These are phyloP conservation scores for Bufo gargarizans DNA, from an alignment of 2,113 vertebrate species.

Conservation along the genomic window DNA sequence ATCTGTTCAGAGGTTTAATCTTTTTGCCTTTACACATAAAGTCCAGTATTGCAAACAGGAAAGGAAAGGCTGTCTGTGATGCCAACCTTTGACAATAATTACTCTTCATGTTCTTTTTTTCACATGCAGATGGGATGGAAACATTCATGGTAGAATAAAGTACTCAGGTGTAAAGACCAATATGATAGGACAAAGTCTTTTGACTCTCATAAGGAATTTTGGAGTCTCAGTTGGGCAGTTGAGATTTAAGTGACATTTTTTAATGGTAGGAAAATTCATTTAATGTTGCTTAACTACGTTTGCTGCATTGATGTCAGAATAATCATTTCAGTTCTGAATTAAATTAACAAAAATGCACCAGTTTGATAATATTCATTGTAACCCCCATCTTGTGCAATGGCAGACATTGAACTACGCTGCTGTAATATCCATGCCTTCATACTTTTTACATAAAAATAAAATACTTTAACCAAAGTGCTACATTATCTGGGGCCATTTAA, in stretches of 20 bases:
- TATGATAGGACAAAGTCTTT: background rate
- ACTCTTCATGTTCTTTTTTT: background rate
- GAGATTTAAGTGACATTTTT: background rate
- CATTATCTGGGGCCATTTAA: background rate
- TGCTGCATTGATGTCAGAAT: background rate
- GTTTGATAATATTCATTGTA: background rate
- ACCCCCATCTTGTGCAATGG: background rate
- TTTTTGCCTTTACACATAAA: too few relatives aligned
- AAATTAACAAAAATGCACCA: background rate
- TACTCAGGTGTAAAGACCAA: background rate
- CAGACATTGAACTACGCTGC: background rate
- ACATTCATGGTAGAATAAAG: background rate
- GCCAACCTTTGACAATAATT: background rate
- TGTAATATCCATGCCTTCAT: background rate
- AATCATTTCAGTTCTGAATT: background rate
- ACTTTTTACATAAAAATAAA: slow-evolving; percentile 26
- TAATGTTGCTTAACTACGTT: background rate
- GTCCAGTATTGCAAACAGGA: too few relatives aligned
- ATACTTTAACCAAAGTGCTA: background rate
- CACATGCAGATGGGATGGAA: background rate
- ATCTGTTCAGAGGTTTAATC: too few relatives aligned
- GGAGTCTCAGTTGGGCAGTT: background rate
- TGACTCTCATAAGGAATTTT: background rate
- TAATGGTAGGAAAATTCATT: background rate
- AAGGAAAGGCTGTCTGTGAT: background rate